phyloP scores from a whole-genome alignment of 2,113 vertebrate genomes.

The Meles meles region DNA sequence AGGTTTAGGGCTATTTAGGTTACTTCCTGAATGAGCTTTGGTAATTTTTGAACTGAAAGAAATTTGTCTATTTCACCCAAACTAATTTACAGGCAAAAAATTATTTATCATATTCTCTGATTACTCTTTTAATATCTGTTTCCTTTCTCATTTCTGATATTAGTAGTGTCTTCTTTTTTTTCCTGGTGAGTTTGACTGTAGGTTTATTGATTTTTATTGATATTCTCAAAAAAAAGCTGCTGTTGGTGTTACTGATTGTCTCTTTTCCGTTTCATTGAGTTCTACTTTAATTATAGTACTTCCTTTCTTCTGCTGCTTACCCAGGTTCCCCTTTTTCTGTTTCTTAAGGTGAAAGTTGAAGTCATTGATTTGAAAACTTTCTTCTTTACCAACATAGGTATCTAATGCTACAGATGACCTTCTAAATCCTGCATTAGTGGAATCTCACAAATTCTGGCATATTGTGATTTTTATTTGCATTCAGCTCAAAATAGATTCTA shows the following conservation, averaged over 20 bases:
- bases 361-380: not conserved
- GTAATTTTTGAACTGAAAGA: not conserved
- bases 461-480: not conserved
- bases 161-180: not conserved
- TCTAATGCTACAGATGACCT: not conserved
- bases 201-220: not conserved
- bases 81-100: not conserved
- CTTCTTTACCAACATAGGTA: not conserved
- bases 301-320: not conserved
- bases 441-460: not conserved
- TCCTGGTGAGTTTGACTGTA: not conserved
- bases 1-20: not conserved
- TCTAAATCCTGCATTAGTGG: not conserved
- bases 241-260: not conserved
- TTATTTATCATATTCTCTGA: not conserved
- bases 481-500: conserved; percentile 5
- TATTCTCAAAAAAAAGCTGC: not conserved
- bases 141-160: not conserved
- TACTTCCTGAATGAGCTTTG: conserved; percentile 19
- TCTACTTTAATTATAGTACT: not conserved
- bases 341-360: not conserved
- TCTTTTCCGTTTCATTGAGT: not conserved
- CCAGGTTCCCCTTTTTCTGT: conserved; percentile 6
- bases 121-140: not conserved
- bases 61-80: not conserved